Conservation (phyloP, 2,113 vertebrate species). For the Dipodomys spectabilis region DNA sequence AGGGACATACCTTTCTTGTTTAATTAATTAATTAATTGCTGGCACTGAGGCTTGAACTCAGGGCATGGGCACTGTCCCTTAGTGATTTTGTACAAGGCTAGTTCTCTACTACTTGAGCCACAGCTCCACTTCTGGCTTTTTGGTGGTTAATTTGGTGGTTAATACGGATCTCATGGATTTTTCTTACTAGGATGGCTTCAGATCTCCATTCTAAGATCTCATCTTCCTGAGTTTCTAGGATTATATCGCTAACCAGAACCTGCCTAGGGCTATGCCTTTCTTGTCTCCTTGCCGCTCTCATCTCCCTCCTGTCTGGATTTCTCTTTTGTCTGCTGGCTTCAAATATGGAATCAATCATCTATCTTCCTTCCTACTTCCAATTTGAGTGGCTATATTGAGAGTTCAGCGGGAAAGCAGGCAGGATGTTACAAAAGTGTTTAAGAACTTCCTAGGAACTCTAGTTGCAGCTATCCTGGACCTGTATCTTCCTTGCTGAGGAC, state of each 20-base stretch:
- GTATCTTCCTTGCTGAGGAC: not conserved
- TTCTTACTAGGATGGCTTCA: too few species aligned
- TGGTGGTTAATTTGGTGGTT: too few species aligned
- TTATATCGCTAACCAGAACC: too few species aligned
- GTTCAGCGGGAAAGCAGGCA: not conserved
- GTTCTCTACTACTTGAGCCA: too few species aligned
- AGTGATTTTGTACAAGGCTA: too few species aligned
- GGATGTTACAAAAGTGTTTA: not conserved
- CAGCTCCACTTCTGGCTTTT: too few species aligned
- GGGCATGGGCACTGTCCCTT: too few species aligned
- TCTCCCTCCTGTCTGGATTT: not conserved
- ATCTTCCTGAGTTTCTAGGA: too few species aligned
- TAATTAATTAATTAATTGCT: too few species aligned
- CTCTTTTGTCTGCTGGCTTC: not conserved
- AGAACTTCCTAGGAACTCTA: not conserved
- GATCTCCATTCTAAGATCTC: too few species aligned
- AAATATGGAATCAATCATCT: not conserved
- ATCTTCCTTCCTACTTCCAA: not conserved
- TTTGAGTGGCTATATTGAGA: not conserved
- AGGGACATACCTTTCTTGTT: not conserved
- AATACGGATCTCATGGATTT: too few species aligned
- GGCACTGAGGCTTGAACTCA: too few species aligned
- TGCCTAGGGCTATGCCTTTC: not conserved
- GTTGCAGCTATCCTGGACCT: not conserved
- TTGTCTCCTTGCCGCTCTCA: not conserved